Evolutionary conservation across 2,113 vertebrate genomes (phyloP), one percentile per base, ranked within the genome.

Genomic region (Colinus virginianus): DNA sequence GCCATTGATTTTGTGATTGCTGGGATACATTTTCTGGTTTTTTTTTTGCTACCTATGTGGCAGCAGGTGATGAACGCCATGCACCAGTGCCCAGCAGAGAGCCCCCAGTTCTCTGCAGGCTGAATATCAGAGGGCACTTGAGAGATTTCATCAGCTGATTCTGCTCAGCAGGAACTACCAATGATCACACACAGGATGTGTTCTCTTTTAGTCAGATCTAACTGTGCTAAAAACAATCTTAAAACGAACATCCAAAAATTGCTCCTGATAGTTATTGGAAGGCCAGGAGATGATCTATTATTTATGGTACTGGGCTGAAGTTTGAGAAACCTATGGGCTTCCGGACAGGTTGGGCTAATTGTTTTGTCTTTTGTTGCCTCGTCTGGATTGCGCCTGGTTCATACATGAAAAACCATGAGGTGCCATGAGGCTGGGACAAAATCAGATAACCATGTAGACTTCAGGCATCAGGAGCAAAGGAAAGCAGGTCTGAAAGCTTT

Each of bases 171-270:
- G 38, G 23, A 59, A 20, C 3, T 20, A 36, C 36, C 59, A 13
- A 9, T 20, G 0, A 1, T 7, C 66, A 34, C 34, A 7, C 11
- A 6, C 22, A 9, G 3, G 18, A 5, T 38, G 64, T 22, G 2
- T 42, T 80, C 45, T 86, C 46, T 4, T 46, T 46, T 25, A 30
- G 58, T 43, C 62, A 55, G 6, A 7, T 2, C 22, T 26, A 45
- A 23, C 69, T 69, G 11, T 28, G 67, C 58, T 66, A 12, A 72
- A 82, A 58, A 20, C 17, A 17, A 68, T 17, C 48, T 38, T n/a
- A 10, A 48, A 21, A 25, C 20, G 53, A 59, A 36, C 19, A 2
- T 43, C 21, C n/a, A 59, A 18, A 36, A 59, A 32, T 38, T 0
- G 1, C 36, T 25, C 21, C 43, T 63, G 26, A 16, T 15, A 36